Percentiles rank a stretch among this genome's conserved stretches.
Conservation (phyloP, 1,140 invertebrate genomes). For the Drosophila tsacasi region DNA sequence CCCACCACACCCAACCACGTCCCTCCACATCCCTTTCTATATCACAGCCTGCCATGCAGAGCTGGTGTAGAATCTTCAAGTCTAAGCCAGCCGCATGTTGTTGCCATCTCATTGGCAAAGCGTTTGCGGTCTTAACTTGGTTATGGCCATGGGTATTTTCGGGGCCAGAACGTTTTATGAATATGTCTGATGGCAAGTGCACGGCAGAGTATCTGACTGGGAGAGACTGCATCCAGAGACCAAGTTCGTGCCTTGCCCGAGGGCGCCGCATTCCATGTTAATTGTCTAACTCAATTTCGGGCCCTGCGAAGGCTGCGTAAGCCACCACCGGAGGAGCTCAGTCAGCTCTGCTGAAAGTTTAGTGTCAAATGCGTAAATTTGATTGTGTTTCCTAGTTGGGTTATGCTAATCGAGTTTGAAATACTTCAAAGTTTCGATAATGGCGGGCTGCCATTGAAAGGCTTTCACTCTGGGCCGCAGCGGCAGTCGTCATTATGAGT, state of each 20-base stretch:
- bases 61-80: not conserved
- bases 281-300: constrained; percentile 78
- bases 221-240: not conserved
- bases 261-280: constrained; percentile 50
- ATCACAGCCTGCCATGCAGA: not conserved
- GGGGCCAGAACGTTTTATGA: constrained; percentile 47
- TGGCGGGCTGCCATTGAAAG: constrained; percentile 38
- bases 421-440: constrained; percentile 76
- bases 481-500: constrained; percentile 38
- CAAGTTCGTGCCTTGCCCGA: constrained; percentile 19
- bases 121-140: constrained; percentile 50
- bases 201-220: constrained; percentile 14
- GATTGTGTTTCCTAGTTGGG: constrained; percentile 77
- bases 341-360: constrained; percentile 51
- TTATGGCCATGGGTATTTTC: constrained; percentile 38
- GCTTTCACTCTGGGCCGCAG: constrained; percentile 27
- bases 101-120: constrained; percentile 44
- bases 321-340: constrained; percentile 3
- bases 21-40: constrained; percentile 9
- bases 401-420: constrained; percentile 80
- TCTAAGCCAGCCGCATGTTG: constrained; percentile 21
- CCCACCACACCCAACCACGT: not conserved
- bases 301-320: constrained; percentile 31
- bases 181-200: constrained; percentile 18
- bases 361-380: constrained; percentile 81